Conservation (phyloP, 2,888 invertebrate genomes). For the Helleia helle region DNA sequence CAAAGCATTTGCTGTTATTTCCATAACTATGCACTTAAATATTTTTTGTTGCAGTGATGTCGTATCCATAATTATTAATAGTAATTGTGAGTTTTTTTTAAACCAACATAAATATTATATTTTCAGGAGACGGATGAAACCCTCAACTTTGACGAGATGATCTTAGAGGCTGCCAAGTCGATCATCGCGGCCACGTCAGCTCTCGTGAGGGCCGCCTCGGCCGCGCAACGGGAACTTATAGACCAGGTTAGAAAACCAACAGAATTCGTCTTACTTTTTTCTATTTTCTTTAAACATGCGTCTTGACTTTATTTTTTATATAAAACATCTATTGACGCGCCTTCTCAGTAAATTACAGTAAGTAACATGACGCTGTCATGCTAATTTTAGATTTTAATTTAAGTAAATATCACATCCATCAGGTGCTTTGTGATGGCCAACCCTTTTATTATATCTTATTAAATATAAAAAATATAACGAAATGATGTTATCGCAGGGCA, state of each 20-base stretch:
- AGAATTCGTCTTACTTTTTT: not conserved
- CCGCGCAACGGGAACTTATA: constrained; percentile 96
- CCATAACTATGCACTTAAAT: too few species aligned
- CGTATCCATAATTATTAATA: too few species aligned
- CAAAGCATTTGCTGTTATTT: too few species aligned
- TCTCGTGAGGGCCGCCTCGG: constrained; percentile 95
- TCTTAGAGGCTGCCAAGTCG: constrained; percentile 97
- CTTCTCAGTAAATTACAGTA: too few species aligned
- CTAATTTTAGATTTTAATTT: not conserved
- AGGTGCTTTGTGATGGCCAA: too few species aligned
- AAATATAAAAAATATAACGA: not conserved
- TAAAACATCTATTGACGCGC: too few species aligned
- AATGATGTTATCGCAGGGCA: constrained; percentile 75
- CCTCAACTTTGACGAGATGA: constrained; percentile 99
- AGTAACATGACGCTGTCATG: not conserved
- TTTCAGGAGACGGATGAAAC: constrained; percentile 90
- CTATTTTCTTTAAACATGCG: too few species aligned
- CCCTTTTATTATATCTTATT: not conserved
- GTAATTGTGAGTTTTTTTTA: too few species aligned
- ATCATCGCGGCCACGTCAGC: constrained; percentile 98
- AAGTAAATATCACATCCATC: not conserved
- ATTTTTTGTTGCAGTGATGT: too few species aligned
- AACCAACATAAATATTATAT: too few species aligned
- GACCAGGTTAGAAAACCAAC: constrained; percentile 66
- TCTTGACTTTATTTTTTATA: too few species aligned